Conservation (phyloP, 2,113 vertebrate genomes). For the Microtus ochrogaster region DNA sequence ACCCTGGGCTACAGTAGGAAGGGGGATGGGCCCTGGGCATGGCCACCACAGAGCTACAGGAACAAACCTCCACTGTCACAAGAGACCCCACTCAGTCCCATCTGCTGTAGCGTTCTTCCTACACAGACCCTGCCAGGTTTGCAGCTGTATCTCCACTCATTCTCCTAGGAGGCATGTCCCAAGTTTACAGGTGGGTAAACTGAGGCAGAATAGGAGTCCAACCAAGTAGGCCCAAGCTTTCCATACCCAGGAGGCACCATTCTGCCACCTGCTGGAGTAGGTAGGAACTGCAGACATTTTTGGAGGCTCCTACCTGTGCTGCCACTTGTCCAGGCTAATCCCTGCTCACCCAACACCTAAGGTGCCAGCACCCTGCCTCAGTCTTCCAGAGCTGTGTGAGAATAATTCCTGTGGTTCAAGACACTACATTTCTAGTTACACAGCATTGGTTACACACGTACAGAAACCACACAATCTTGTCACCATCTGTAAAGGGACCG, state of each 20-base stretch:
- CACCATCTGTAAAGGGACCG: neutral
- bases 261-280: neutral
- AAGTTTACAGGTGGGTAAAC: neutral
- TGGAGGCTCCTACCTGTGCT: neutral
- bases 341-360: no score
- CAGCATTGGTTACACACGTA: neutral
- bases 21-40: neutral
- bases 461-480: neutral
- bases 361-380: neutral
- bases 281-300: neutral
- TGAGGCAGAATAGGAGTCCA: neutral
- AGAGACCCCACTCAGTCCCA: neutral
- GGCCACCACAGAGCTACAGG: neutral
- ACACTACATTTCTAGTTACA: no score
- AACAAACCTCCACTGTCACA: neutral
- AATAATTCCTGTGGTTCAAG: neutral
- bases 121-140: neutral
- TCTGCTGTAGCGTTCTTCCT: neutral
- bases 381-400: neutral
- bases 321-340: no score
- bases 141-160: neutral
- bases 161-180: neutral
- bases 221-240: neutral
- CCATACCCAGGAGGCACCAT: neutral
- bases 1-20: neutral